phyloP scores from a whole-genome alignment of 1,140 invertebrate genomes.

The Branchinecta lynchi region DNA sequence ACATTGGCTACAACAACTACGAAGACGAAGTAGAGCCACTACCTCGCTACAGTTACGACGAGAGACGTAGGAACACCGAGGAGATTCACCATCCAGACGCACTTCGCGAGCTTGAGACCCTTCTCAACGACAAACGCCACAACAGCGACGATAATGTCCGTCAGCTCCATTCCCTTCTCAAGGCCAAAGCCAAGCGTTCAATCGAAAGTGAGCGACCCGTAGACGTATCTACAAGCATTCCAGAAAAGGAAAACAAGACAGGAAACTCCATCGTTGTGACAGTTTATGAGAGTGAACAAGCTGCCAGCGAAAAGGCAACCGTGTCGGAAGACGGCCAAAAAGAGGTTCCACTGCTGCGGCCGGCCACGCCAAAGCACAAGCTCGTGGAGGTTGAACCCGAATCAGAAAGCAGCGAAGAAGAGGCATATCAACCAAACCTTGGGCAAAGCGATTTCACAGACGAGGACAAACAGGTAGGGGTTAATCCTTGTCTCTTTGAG shows the following conservation, averaged over 20 bases:
- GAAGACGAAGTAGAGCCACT: background rate
- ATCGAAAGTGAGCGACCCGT: background rate
- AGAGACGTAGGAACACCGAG: background rate
- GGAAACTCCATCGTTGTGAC: background rate
- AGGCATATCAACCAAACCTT: too few relatives aligned
- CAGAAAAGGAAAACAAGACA: background rate
- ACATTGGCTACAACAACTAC: background rate
- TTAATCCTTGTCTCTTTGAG: too few relatives aligned
- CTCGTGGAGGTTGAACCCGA: background rate
- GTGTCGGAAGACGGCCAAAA: background rate
- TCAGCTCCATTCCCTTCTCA: background rate
- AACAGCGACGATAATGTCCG: conserved; percentile 7
- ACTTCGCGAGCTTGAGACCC: background rate
- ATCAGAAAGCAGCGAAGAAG: too few relatives aligned
- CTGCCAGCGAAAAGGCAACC: background rate
- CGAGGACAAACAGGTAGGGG: too few relatives aligned
- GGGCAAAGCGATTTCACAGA: too few relatives aligned
- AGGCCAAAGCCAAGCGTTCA: background rate
- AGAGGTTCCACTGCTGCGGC: background rate
- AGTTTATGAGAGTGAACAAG: background rate
- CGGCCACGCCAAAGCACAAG: background rate
- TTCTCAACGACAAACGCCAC: conserved; percentile 4
- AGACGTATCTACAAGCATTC: background rate
- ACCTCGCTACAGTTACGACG: background rate
- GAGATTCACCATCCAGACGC: background rate